Evolutionary conservation across 1,140 invertebrate species (phyloP), one percentile per base, ranked within the genome.

Genomic region (Sesamia nonagrioides): DNA sequence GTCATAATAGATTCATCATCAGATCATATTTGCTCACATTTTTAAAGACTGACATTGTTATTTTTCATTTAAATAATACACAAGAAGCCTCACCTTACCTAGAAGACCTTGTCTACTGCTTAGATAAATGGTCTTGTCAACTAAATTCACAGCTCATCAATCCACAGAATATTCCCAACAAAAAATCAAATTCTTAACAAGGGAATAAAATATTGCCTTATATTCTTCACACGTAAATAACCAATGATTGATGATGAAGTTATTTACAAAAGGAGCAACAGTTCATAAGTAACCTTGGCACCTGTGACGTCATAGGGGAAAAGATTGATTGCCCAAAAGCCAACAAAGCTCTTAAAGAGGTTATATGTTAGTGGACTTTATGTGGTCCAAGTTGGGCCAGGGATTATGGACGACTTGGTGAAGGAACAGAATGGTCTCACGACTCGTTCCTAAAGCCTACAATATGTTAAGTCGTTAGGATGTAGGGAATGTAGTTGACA

Each of bases 381-480:
- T 11, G 4, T 1, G 52, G 4, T 6, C 13, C 52, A 56, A 0
- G 9, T 9, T 56, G 50, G 50, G 27, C 45, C n/a, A n/a, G 13
- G 71, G 71, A 73, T 73, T 42, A 73, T 56, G 9, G 52, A 11
- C 71, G n/a, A 37, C 33, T 42, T 40, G 54, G 17, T 54, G 68
- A 54, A n/a, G 52, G 68, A 54, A 73, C 71, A 73, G 60, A 56
- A 73, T 54, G 58, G 42, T 58, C 37, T 73, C 9, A 45, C 71
- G 54, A 73, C 71, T 45, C 45, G 37, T 45, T 21, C 6, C 8
- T 9, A n/a, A 63, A 60, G 11, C 37, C 54, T 73, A 56, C 27
- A 73, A 73, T 73, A n/a, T 73, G 54, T 73, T 58, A 60, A 56
- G 52, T 56, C 18, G n/a, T 73, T 73, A 73, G 35, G 54, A 27